Evolutionary conservation across 2,113 vertebrate species (phyloP), one percentile per base, ranked within the genome.

Genomic region (Eulacestoma nigropectus): DNA sequence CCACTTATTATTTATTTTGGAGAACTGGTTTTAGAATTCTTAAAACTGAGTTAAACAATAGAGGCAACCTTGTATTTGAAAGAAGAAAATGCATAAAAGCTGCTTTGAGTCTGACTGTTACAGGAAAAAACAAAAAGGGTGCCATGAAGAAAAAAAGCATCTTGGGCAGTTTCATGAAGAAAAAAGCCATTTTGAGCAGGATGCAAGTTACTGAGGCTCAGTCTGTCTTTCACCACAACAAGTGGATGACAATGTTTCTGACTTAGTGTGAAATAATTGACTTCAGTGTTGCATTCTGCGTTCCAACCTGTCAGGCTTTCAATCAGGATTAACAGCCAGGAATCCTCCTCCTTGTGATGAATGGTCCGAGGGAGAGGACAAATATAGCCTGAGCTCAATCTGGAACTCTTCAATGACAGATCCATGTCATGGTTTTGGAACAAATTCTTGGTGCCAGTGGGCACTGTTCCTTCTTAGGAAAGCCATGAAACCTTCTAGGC

Each of bases 341-440:
- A 92, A 79, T 86, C 84, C 47, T 87, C 50, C 82, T 96, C 75
- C 82, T 83, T 55, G 42, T 96, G 96, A 96, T 79, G 84, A 92
- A 92, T 93, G 86, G 88, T 87, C 75, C n/a, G 52, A 39, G 35
- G 50, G 53, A 93, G 57, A 76, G 69, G 78, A 57, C 16, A 89
- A 88, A 84, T 80, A 74, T 2, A 88, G 42, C 35, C 39, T 50
- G 44, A 80, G 3, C 30, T 65, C 42, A 39, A 0, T 37, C 42
- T 57, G 70, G 46, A 80, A 47, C 23, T 72, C 56, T 42, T 75
- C 53, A 70, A 37, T 64, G 85, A 37, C 64, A 75, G 79, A 89
- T 52, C 52, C 11, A 14, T 18, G 9, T 60, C 25, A 37, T 4
- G 6, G 32, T 47, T 81, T 80, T 60, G 60, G 72, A 90, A 84